Evolutionary conservation across 2,888 invertebrate species (phyloP), one percentile per base, ranked within the genome.

Genomic region (Drosophila flavopinicola): DNA sequence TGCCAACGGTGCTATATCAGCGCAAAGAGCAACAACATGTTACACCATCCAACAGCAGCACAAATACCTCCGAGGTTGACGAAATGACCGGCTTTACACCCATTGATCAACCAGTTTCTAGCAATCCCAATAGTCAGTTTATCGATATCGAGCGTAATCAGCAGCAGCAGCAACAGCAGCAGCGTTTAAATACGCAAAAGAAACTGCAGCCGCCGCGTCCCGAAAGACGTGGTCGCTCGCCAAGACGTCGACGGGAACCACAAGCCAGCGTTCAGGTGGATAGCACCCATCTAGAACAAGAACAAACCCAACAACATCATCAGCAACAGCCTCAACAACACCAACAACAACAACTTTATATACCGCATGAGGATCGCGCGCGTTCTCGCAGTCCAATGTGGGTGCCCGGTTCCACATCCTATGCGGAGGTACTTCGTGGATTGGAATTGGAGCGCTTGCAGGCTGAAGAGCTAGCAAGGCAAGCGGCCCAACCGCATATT

Each of bases 401-500:
- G 95, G 89, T 92, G 37, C 94, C 94, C 2, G 95, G 95, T 25
- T 94, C 94, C 20, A 94, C 95, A 42, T 94, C 95, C 41, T 96
- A 96, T 90, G 95, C 96, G 42, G 95, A 96, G 91, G 94, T 96
- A 69, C 93, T 96, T 64, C 93, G 94, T 76, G 95, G 96, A 6
- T 89, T 92, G 85, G 90, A 91, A 70, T 48, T 90, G 13, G 89
- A 90, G 51, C 85, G 88, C 4, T 57, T 88, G 23, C 76, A 82
- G 41, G 73, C 71, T 24, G 63, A 68, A 30, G 70, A 80, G 45
- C 25, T 79, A 35, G 86, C 86, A 9, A 59, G 77, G 13, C 77
- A 86, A 64, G 45, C 73, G 3, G 63, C 47, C 1, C 65, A 59
- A 7, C 66, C 38, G 2, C 78, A 65, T 29, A 48, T 35, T 0